Evolutionary conservation across 2,797 vertebrate genomes (phyloP).

Genomic region (Danio aesculapii): DNA sequence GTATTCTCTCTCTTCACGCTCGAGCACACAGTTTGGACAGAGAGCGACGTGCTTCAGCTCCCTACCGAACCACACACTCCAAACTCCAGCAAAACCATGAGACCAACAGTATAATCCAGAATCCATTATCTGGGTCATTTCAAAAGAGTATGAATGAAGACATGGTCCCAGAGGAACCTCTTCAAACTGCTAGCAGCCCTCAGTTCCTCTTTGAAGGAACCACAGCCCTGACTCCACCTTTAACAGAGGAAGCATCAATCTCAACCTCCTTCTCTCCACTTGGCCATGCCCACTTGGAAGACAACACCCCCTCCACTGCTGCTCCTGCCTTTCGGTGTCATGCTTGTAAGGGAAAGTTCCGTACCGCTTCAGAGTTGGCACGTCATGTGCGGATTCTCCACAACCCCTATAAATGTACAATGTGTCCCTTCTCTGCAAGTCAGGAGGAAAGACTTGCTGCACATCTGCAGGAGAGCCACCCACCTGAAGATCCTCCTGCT

Average conservation of each 20-base stretch:
- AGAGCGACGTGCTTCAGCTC: slow-evolving; percentile 76
- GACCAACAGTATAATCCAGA: slow-evolving; percentile 64
- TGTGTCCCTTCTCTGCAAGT: slow-evolving; percentile 91
- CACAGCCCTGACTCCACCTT: slow-evolving; percentile 76
- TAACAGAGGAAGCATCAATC: slow-evolving; percentile 74
- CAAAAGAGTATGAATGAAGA: slow-evolving; percentile 79
- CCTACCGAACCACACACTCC: slow-evolving; percentile 78
- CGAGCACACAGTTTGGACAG: slow-evolving; percentile 87
- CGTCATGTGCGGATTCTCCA: slow-evolving; percentile 93
- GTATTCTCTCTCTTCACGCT: slow-evolving; percentile 91
- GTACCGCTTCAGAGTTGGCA: slow-evolving; percentile 88
- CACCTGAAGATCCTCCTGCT: slow-evolving; percentile 67
- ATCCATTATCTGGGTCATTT: slow-evolving; percentile 69
- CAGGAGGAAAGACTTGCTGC: slow-evolving; percentile 89
- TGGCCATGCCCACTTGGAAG: slow-evolving; percentile 51
- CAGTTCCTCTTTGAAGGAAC: slow-evolving; percentile 72
- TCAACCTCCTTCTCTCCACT: slow-evolving; percentile 73
- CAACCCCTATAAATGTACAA: slow-evolving; percentile 91
- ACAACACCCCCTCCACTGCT: slow-evolving; percentile 58
- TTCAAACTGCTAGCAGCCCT: slow-evolving; percentile 68
- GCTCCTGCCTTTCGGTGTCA: slow-evolving; percentile 85
- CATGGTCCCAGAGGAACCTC: slow-evolving; percentile 72
- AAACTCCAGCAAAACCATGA: slow-evolving; percentile 79
- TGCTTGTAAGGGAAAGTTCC: slow-evolving; percentile 94
- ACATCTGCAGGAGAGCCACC: slow-evolving; percentile 87